These are phyloP conservation scores for Nomia melanderi DNA, from an alignment of 1,140 invertebrate species.

Conservation along the genomic window DNA sequence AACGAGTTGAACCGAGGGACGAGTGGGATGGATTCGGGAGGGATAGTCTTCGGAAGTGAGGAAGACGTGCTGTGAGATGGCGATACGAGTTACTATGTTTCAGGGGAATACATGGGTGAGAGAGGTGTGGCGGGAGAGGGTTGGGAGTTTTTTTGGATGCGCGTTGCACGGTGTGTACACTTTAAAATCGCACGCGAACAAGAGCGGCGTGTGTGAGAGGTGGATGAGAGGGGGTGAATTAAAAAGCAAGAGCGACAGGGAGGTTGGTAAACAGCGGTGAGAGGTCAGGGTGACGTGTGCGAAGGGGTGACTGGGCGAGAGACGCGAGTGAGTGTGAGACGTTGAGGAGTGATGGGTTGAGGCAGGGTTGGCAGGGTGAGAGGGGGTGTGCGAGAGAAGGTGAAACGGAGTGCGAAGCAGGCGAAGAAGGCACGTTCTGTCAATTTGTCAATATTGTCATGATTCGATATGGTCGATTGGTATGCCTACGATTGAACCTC, in stretches of 20 bases:
- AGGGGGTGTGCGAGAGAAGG: background rate
- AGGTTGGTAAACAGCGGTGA: slow-evolving; percentile 7
- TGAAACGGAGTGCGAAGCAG: slow-evolving; percentile 1
- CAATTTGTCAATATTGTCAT: slow-evolving; percentile 64
- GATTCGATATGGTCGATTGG: slow-evolving; percentile 58
- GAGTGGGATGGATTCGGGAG: too few relatives aligned
- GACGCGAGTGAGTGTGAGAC: background rate
- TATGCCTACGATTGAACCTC: slow-evolving; percentile 54
- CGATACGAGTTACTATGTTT: slow-evolving; percentile 12
- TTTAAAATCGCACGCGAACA: slow-evolving; percentile 2
- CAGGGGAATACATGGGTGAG: background rate
- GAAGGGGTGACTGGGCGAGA: slow-evolving; percentile 12
- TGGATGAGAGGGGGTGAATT: background rate
- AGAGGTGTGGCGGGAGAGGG: background rate
- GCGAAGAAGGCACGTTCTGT: slow-evolving; percentile 53
- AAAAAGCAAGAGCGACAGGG: background rate
- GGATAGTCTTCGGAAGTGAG: background rate
- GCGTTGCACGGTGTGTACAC: background rate
- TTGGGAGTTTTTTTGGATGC: too few relatives aligned
- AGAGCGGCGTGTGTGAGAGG: background rate
- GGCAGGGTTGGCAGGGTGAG: background rate
- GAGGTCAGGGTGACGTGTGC: background rate
- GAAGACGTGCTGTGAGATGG: too few relatives aligned
- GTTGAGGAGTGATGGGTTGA: background rate
- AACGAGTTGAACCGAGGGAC: too few relatives aligned